phyloP scores from a whole-genome alignment of 2,888 invertebrate species.

The Poecilobothrus nobilitatus region DNA sequence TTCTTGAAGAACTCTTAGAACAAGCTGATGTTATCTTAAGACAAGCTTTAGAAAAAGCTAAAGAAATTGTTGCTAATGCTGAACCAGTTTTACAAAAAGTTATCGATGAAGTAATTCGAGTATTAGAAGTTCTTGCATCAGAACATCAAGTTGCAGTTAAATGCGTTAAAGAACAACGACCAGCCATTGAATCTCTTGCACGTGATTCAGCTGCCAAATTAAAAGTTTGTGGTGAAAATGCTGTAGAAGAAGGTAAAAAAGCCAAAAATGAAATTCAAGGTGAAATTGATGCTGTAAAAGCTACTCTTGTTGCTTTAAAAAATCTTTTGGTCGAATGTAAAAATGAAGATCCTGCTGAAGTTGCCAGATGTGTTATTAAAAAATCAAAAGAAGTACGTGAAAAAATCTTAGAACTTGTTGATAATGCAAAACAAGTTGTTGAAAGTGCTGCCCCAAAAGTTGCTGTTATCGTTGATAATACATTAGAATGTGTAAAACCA shows the following conservation, averaged over 20 bases:
- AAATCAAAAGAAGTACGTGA: neutral
- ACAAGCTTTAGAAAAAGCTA: neutral
- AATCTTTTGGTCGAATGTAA: neutral
- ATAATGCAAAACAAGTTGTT: neutral
- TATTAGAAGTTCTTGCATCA: neutral
- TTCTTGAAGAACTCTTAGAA: neutral
- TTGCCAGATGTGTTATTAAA: neutral
- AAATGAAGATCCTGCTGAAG: neutral
- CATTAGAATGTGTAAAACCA: neutral
- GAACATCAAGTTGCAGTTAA: neutral
- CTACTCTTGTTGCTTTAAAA: neutral
- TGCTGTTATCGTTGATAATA: neutral
- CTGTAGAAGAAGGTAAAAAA: neutral
- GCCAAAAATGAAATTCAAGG: neutral
- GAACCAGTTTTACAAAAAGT: neutral
- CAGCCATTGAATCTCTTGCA: neutral
- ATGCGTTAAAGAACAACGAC: neutral
- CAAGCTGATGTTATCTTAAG: neutral
- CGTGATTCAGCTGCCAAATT: neutral
- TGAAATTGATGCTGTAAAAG: neutral
- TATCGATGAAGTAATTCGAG: neutral
- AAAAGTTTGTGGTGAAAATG: neutral
- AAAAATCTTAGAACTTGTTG: neutral
- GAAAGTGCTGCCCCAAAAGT: neutral
- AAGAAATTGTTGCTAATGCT: constrained; percentile 1